Conservation (phyloP, 2,888 invertebrate genomes). For the Tiliacea aurago region DNA sequence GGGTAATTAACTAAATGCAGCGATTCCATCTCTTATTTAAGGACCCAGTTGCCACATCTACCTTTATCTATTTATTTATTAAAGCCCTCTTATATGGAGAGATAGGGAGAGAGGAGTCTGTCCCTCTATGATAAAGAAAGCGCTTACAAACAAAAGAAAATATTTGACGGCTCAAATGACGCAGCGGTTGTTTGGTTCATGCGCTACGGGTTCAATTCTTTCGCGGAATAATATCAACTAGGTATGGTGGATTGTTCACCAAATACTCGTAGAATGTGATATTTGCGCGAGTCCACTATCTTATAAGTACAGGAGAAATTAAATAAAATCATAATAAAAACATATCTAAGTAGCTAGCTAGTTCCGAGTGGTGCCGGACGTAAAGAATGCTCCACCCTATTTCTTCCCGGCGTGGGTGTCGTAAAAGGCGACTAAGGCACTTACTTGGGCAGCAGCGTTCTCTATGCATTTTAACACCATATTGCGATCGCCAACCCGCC, state of each 20-base stretch:
- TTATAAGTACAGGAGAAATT: background rate
- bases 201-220: background rate
- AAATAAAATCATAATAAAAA: too few relatives aligned
- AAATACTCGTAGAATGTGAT: background rate
- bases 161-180: background rate
- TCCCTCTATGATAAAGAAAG: too few relatives aligned
- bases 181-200: background rate
- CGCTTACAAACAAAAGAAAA: background rate
- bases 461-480: too few relatives aligned
- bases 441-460: too few relatives aligned
- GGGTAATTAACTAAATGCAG: background rate
- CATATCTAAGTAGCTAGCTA: too few relatives aligned
- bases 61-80: background rate
- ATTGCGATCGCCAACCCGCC: too few relatives aligned
- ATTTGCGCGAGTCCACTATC: background rate
- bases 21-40: background rate
- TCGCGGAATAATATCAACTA: background rate
- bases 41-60: background rate
- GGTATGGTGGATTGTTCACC: background rate
- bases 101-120: too few relatives aligned
- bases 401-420: too few relatives aligned
- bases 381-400: too few relatives aligned
- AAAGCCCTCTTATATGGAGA: background rate
- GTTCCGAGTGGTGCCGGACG: too few relatives aligned
- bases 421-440: too few relatives aligned